A percentile compares a stretch with the other conserved stretches of the same genome.
Conservation (phyloP, 2,888 invertebrate species). For the Archips xylosteana region DNA sequence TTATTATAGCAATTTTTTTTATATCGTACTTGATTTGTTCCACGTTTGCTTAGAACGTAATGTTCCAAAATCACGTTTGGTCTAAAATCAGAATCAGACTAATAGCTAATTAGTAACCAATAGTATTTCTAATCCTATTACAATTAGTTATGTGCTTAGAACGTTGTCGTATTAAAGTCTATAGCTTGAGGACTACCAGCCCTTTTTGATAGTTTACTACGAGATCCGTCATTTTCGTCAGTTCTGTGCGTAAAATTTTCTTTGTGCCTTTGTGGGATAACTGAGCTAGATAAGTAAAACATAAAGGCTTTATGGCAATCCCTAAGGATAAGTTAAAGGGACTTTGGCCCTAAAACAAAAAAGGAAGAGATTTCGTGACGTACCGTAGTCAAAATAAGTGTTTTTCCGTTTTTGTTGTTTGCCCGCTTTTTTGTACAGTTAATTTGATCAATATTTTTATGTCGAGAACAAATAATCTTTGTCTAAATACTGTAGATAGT, state of each 20-base stretch:
- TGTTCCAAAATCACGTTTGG: too few species aligned
- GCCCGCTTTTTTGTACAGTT: neutral
- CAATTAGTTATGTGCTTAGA: neutral
- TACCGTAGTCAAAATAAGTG: neutral
- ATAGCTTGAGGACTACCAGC: neutral
- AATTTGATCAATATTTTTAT: too few species aligned
- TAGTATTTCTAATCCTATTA: too few species aligned
- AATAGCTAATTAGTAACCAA: too few species aligned
- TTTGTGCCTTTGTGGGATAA: neutral
- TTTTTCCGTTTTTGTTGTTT: neutral
- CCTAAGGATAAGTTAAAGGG: neutral
- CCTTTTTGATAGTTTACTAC: neutral
- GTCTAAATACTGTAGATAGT: too few species aligned
- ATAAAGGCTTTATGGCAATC: conserved; percentile 2
- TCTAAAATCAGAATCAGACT: too few species aligned
- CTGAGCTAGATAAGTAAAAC: neutral
- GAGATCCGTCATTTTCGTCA: neutral
- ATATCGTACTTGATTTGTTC: too few species aligned
- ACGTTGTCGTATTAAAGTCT: neutral
- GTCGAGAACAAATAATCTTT: too few species aligned
- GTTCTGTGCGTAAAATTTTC: neutral
- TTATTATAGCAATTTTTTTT: too few species aligned
- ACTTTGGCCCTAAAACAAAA: neutral
- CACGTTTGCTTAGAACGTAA: too few species aligned
- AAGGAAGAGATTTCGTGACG: neutral